A percentile compares a stretch with the other conserved stretches of the same genome.
These are phyloP conservation scores for Asarcornis scutulata DNA, from an alignment of 2,113 vertebrate genomes.

Conservation along the genomic window DNA sequence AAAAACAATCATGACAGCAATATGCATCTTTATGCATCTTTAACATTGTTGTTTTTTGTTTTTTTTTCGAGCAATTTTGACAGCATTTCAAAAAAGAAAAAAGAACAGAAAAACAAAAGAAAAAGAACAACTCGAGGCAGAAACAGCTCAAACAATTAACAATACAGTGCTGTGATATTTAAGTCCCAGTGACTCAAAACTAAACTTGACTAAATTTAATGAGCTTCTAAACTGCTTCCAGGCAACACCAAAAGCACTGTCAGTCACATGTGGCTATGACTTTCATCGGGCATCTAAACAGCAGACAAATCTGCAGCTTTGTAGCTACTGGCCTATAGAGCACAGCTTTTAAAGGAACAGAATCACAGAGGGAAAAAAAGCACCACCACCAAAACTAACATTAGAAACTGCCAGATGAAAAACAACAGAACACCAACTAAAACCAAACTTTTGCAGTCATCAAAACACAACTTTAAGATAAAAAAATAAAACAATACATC, in stretches of 20 bases:
- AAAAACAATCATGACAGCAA: background rate
- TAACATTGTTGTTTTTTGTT: background rate
- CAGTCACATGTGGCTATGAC: background rate
- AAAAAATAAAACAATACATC: background rate
- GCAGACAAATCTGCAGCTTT: background rate
- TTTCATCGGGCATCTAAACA: background rate
- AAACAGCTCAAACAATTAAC: slow-evolving; percentile 3
- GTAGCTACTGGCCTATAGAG: background rate
- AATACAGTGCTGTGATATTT: background rate
- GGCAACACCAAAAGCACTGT: background rate
- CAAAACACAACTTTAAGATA: background rate
- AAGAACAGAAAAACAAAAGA: background rate
- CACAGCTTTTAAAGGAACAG: background rate
- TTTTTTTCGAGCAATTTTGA: background rate
- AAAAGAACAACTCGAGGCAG: background rate
- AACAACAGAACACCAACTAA: background rate
- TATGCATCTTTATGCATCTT: background rate
- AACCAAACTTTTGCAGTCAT: background rate
- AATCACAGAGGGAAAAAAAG: background rate
- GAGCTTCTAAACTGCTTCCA: background rate
- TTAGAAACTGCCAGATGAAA: background rate
- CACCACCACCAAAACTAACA: background rate
- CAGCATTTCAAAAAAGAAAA: background rate
- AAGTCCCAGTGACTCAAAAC: background rate
- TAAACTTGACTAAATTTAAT: background rate